Conservation (phyloP, 2,797 vertebrate genomes). For the Orestias chungarensis region DNA sequence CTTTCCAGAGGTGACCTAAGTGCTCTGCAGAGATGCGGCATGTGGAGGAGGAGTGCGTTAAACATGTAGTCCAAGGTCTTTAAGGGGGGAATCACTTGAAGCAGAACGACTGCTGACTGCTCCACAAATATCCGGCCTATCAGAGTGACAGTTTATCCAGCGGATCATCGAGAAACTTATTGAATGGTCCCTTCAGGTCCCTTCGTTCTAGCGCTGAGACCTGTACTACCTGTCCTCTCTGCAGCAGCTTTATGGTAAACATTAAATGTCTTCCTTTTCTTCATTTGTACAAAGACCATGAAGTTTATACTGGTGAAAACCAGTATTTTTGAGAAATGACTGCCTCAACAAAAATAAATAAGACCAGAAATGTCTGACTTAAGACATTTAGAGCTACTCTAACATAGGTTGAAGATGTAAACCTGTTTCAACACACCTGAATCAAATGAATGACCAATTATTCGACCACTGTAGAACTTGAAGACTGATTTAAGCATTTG, state of each 20-base stretch:
- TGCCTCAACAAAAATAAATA: not conserved
- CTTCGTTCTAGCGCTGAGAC: constrained; percentile 31
- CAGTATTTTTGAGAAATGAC: not conserved
- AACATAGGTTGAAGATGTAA: too few relatives aligned
- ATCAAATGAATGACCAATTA: too few relatives aligned
- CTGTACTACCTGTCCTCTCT: constrained; percentile 19
- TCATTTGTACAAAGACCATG: not conserved
- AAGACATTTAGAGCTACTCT: not conserved
- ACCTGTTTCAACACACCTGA: too few relatives aligned
- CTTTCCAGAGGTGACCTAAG: constrained; percentile 1
- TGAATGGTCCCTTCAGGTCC: constrained; percentile 34
- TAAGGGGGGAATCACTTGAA: constrained; percentile 19
- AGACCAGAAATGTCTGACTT: not conserved
- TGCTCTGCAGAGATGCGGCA: not conserved
- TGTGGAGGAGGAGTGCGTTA: not conserved
- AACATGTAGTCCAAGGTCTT: constrained; percentile 47
- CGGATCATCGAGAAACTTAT: constrained; percentile 14
- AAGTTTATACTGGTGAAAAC: not conserved
- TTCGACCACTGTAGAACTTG: too few relatives aligned
- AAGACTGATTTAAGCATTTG: too few relatives aligned
- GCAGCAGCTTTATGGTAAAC: constrained; percentile 1
- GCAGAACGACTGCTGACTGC: constrained; percentile 17
- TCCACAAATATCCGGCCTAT: not conserved
- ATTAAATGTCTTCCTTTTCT: not conserved
- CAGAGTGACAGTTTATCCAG: not conserved